These are phyloP conservation scores for Porites australiensis DNA, from an alignment of 64 coral and sea anemone species.

Conservation along the genomic window DNA sequence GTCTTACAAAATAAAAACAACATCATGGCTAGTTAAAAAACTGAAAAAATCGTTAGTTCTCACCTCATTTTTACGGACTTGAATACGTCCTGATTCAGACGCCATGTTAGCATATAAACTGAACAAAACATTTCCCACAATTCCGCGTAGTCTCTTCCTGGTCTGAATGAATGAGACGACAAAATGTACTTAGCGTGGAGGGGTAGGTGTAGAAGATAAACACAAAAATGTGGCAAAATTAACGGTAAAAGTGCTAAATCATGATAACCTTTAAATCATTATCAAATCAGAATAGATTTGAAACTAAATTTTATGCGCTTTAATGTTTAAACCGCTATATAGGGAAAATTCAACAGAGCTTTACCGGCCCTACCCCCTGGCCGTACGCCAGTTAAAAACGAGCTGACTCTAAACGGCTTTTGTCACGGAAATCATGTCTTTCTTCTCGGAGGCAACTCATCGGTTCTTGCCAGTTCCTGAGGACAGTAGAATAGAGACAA, in stretches of 20 bases:
- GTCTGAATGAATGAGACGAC: conserved; percentile 18
- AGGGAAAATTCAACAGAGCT: no score
- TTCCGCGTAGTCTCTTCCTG: conserved; percentile 33
- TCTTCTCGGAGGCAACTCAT: conserved; percentile 91
- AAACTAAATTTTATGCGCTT: no score
- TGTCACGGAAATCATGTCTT: conserved; percentile 64
- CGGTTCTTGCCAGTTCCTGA: conserved; percentile 81
- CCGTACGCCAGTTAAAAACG: background rate
- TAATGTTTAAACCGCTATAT: no score
- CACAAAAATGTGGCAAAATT: background rate
- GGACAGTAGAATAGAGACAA: conserved; percentile 91
- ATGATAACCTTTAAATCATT: background rate
- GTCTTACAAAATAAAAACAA: background rate
- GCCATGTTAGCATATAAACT: conserved; percentile 75
- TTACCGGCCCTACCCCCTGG: no score
- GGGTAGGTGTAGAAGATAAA: background rate
- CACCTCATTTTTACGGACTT: conserved; percentile 81
- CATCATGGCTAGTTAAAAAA: background rate
- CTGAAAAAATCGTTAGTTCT: conserved; percentile 28
- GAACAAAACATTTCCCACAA: conserved; percentile 88
- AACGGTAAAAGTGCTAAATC: background rate
- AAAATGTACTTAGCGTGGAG: background rate
- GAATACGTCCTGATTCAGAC: conserved; percentile 75
- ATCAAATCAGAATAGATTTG: no score
- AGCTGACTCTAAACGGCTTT: background rate